Percentiles rank a stretch among this genome's conserved stretches.
phyloP scores from a whole-genome alignment of 2,888 invertebrate species.

The Drosophila silvestris region DNA sequence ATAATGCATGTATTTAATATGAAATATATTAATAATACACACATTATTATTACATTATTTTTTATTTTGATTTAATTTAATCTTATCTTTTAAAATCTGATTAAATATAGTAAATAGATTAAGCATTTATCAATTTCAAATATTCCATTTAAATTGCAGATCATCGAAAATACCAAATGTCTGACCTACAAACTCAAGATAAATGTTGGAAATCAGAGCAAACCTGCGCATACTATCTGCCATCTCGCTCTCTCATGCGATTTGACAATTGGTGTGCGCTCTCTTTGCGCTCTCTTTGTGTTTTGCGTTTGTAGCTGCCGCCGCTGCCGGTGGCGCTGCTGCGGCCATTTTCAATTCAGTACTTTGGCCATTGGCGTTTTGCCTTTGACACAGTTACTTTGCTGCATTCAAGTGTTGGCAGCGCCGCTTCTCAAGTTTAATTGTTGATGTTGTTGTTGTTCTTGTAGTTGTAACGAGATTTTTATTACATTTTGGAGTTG shows the following conservation, averaged over 20 bases:
- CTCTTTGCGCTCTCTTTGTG: conserved; percentile 28
- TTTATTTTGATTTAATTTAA: neutral
- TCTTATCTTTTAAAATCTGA: neutral
- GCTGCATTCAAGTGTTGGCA: conserved; percentile 44
- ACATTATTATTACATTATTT: neutral
- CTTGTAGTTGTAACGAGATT: conserved; percentile 21
- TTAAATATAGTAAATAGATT: neutral
- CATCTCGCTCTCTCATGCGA: conserved; percentile 17
- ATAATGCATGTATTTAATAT: neutral
- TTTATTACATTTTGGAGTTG: conserved; percentile 61
- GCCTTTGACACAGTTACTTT: conserved; percentile 75
- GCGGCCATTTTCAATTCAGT: conserved; percentile 68
- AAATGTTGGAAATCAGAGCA: conserved; percentile 2
- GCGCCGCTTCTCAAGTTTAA: conserved; percentile 28
- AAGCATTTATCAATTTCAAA: neutral
- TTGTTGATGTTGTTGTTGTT: conserved; percentile 18
- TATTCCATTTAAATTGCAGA: conserved; percentile 1
- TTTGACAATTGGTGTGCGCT: conserved; percentile 3
- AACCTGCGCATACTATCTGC: conserved; percentile 26
- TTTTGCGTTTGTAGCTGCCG: neutral
- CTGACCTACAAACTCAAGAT: neutral
- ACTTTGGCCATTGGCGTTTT: conserved; percentile 52
- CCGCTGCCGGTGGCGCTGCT: neutral
- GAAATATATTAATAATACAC: neutral
- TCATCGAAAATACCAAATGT: conserved; percentile 2